Conservation (phyloP, 2,888 invertebrate genomes). For the Stegana nigrithorax region DNA sequence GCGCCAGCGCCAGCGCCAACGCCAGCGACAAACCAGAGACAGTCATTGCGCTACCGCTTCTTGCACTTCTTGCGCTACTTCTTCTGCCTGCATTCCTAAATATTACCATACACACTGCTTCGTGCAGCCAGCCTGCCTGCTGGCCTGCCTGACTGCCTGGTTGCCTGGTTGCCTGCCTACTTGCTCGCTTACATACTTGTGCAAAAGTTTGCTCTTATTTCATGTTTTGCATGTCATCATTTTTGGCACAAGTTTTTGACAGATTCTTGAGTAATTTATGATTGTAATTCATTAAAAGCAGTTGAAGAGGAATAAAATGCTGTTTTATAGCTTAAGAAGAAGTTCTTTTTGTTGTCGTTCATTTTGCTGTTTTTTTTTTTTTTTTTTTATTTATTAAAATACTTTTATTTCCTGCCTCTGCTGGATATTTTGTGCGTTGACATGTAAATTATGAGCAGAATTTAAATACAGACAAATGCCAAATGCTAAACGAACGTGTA, state of each 20-base stretch:
- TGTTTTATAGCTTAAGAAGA: conserved; percentile 14
- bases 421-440: background rate
- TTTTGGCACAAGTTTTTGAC: conserved; percentile 26
- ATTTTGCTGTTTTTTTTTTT: background rate
- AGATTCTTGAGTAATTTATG: conserved; percentile 25
- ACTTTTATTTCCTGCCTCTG: background rate
- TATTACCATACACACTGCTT: too few species aligned
- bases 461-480: background rate
- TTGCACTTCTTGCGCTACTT: too few species aligned
- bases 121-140: background rate
- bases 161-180: background rate
- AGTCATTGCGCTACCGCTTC: background rate
- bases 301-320: conserved; percentile 14
- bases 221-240: conserved; percentile 24
- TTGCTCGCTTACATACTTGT: background rate
- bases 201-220: conserved; percentile 17
- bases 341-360: background rate
- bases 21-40: background rate
- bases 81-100: too few species aligned
- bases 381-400: background rate
- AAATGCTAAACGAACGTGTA: too few species aligned
- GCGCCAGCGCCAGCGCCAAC: background rate
- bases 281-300: conserved; percentile 25
- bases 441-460: conserved; percentile 2
- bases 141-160: background rate